These are phyloP conservation scores for Trypoxylus dichotomus DNA, from an alignment of 1,140 invertebrate species.

Conservation along the genomic window DNA sequence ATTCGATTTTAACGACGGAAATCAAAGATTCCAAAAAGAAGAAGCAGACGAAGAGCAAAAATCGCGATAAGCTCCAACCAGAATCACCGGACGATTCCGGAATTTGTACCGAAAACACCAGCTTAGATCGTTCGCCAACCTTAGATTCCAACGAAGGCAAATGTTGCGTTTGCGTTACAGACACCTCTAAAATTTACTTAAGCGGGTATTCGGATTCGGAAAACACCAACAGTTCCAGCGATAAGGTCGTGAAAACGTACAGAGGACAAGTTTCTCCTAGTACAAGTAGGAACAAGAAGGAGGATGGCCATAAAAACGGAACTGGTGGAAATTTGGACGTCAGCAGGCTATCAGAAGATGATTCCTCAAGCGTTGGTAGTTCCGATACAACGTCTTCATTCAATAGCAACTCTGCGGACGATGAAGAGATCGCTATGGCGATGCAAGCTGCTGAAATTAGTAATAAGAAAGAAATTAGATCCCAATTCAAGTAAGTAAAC, in stretches of 20 bases:
- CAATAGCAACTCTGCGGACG: slow-evolving; percentile 82
- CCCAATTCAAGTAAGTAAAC: slow-evolving; percentile 73
- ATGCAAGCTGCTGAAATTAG: slow-evolving; percentile 84
- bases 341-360: slow-evolving; percentile 34
- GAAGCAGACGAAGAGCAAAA: slow-evolving; percentile 52
- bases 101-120: slow-evolving; percentile 72
- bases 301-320: background rate
- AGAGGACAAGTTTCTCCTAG: slow-evolving; percentile 14
- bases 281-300: background rate
- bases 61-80: slow-evolving; percentile 30
- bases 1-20: slow-evolving; percentile 60
- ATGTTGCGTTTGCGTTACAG: slow-evolving; percentile 31
- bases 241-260: background rate
- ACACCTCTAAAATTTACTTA: background rate
- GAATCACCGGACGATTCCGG: slow-evolving; percentile 66
- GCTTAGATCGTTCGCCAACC: slow-evolving; percentile 63
- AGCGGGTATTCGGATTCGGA: background rate
- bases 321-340: background rate
- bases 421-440: slow-evolving; percentile 86
- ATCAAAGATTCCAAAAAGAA: slow-evolving; percentile 46
- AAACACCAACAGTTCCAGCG: background rate
- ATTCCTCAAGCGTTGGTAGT: slow-evolving; percentile 41
- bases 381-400: slow-evolving; percentile 69
- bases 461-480: slow-evolving; percentile 75
- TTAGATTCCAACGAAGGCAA: slow-evolving; percentile 50